Conservation (phyloP, 2,797 vertebrate species). For the Corythornis leucogaster region DNA sequence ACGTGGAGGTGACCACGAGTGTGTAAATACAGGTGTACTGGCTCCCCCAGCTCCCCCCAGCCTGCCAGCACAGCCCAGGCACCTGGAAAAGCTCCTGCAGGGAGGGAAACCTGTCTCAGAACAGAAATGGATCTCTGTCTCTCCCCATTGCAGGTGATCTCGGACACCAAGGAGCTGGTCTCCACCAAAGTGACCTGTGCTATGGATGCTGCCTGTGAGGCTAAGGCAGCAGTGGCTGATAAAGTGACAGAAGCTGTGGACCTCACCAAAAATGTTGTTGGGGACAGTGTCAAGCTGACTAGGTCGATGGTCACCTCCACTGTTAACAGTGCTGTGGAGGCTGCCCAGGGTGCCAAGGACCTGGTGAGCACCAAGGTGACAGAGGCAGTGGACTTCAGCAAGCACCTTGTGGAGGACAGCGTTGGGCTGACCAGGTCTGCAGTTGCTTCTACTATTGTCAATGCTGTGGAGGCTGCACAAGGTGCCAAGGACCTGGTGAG, state of each 20-base stretch:
- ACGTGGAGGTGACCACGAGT: fast-evolving
- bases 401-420: slow-evolving; percentile 82
- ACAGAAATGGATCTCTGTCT: not conserved
- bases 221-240: slow-evolving; percentile 71
- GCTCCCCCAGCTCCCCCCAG: not conserved
- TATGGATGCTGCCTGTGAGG: slow-evolving; percentile 78
- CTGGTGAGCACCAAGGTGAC: slow-evolving; percentile 79
- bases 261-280: slow-evolving; percentile 79
- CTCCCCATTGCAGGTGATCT: slow-evolving; percentile 66
- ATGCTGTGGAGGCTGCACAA: not conserved
- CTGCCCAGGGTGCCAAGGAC: slow-evolving; percentile 9
- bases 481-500: slow-evolving; percentile 59
- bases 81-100: not conserved
- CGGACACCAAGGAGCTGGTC: slow-evolving; percentile 75
- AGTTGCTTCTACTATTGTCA: slow-evolving; percentile 81
- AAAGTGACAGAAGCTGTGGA: slow-evolving; percentile 84
- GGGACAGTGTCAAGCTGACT: slow-evolving; percentile 86
- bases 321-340: slow-evolving; percentile 75
- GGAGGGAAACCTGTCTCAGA: not conserved
- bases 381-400: slow-evolving; percentile 70
- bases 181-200: slow-evolving; percentile 80
- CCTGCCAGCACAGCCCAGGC: not conserved
- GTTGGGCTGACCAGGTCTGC: slow-evolving; percentile 82
- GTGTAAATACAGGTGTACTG: fast-evolving
- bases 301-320: slow-evolving; percentile 83